phyloP scores from a whole-genome alignment of 1,140 invertebrate species.

The Liolophura sinensis region DNA sequence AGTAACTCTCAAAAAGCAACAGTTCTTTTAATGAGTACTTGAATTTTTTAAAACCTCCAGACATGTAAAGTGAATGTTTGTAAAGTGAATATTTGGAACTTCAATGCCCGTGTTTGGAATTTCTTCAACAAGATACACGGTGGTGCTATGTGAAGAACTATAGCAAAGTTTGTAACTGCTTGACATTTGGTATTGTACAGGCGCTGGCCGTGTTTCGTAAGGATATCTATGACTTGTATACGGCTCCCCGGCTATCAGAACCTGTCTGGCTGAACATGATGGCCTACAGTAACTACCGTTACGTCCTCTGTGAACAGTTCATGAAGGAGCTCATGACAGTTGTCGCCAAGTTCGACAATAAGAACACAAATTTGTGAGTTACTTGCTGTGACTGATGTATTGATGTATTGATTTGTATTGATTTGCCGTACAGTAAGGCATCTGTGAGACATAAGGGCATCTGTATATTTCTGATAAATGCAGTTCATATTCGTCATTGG shows the following conservation, averaged over 20 bases:
- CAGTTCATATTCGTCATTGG: no score
- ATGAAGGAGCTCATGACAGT: constrained; percentile 55
- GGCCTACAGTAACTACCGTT: constrained; percentile 51
- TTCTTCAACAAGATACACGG: not conserved
- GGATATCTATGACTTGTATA: constrained; percentile 71
- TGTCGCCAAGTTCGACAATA: constrained; percentile 68
- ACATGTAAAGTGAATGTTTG: no score
- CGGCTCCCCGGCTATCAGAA: constrained; percentile 67
- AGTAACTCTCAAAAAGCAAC: no score
- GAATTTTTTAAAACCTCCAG: no score
- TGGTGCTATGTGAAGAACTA: not conserved
- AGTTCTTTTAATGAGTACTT: no score
- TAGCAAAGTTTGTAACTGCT: not conserved
- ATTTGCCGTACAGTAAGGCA: no score
- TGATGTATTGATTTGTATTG: no score
- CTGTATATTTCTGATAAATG: no score
- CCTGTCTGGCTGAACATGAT: constrained; percentile 73
- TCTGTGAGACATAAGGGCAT: no score
- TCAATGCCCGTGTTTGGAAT: no score
- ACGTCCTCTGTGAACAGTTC: constrained; percentile 54
- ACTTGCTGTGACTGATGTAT: constrained; percentile 8
- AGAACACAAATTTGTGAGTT: constrained; percentile 83
- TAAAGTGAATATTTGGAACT: no score
- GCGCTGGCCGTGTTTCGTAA: constrained; percentile 52
- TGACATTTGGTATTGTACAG: constrained; percentile 34